phyloP scores from a whole-genome alignment of 2,113 vertebrate species.

The Spea multiplicata region DNA sequence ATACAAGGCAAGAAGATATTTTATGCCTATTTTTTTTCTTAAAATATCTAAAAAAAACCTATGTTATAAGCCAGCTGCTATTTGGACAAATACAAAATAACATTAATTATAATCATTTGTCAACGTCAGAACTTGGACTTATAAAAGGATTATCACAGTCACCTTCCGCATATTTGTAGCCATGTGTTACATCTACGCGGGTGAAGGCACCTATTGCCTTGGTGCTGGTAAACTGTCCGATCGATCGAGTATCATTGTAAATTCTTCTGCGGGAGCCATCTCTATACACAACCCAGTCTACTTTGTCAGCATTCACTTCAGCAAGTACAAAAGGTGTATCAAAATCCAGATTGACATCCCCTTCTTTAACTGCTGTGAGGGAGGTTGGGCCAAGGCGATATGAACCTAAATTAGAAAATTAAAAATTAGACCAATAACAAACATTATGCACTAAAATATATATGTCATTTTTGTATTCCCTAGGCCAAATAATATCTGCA shows the following conservation, averaged over 20 bases:
- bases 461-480: not conserved
- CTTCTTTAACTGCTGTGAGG: conserved; percentile 60
- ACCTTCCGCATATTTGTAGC: conserved; percentile 75
- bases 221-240: conserved; percentile 70
- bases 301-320: conserved; percentile 71
- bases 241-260: conserved; percentile 36
- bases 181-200: conserved; percentile 66
- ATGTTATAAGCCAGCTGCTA: no score
- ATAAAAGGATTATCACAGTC: conserved; percentile 9
- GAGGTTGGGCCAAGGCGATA: conserved; percentile 75
- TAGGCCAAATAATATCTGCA: not conserved
- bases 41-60: no score
- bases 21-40: no score
- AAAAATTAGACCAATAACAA: not conserved
- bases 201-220: conserved; percentile 68
- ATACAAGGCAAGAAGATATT: no score
- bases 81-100: not conserved
- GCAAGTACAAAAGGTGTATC: conserved; percentile 67
- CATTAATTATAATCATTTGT: not conserved
- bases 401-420: conserved; percentile 57
- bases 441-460: not conserved
- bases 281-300: conserved; percentile 62
- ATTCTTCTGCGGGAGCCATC: conserved; percentile 49
- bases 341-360: conserved; percentile 61
- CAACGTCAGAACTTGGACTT: not conserved